Percentiles rank a stretch among this genome's conserved stretches.
Conservation (phyloP, 2,797 vertebrate species). For the Muscicapa comitata region DNA sequence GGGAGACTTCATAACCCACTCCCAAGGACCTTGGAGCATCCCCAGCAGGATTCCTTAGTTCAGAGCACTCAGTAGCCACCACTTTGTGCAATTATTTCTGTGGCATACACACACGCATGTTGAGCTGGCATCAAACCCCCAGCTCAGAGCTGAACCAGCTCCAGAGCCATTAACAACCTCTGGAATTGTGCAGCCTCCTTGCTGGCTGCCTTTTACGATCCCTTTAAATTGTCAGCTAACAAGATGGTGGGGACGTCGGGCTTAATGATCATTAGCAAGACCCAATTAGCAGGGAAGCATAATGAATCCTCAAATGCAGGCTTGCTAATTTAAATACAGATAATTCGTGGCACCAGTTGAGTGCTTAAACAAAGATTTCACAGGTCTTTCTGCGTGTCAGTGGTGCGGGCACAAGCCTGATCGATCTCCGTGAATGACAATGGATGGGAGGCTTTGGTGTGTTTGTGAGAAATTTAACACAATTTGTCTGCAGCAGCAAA, state of each 20-base stretch:
- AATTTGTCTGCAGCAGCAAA: background rate
- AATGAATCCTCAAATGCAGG: conserved; percentile 24
- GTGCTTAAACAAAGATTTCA: background rate
- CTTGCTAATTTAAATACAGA: conserved; percentile 41
- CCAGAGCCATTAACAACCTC: conserved; percentile 34
- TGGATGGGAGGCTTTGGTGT: background rate
- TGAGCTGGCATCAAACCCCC: background rate
- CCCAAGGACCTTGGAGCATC: background rate
- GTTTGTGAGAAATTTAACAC: background rate
- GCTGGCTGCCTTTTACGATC: conserved; percentile 16
- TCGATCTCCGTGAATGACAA: background rate
- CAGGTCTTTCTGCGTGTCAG: background rate
- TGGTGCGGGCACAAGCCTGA: background rate
- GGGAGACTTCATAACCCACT: background rate
- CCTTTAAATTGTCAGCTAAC: conserved; percentile 49
- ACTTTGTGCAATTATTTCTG: background rate
- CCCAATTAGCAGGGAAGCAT: conserved; percentile 42
- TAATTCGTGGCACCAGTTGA: conserved; percentile 6
- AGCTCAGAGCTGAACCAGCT: background rate
- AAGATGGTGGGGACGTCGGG: background rate
- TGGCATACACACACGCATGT: background rate
- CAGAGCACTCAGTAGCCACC: rapidly evolving
- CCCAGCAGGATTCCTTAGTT: rapidly evolving
- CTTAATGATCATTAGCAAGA: conserved; percentile 39
- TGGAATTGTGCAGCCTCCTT: conserved; percentile 19